Evolutionary conservation across 2,888 invertebrate genomes (phyloP), one percentile per base, ranked within the genome.

Genomic region (Amiota minor): DNA sequence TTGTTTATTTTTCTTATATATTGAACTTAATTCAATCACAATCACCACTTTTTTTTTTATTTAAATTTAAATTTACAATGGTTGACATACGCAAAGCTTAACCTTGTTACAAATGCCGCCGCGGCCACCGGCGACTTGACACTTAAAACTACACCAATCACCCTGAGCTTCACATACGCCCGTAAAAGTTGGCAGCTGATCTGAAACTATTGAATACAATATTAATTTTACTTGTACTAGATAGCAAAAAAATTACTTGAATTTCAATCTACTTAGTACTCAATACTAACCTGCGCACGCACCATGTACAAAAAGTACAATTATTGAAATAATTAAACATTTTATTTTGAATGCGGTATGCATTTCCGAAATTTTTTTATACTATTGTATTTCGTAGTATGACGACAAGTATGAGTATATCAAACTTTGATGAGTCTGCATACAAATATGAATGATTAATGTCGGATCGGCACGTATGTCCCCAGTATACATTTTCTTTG

Each of bases 51-150:
- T 55, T 53, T 59, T 72, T 18, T 53, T 45, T n/a, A n/a, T n/a
- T n/a, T n/a, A n/a, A n/a, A n/a, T n/a, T 67, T 59, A 55, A n/a
- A 18, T 55, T 70, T 78, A 83, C 56, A 87, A 77, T 23, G 78
- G 85, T 65, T 78, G 76, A 77, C 87, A 87, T 47, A 78, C 50
- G 74, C 87, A 87, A 67, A 85, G 79, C 68, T 77, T 77, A 55
- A 73, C 76, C 73, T 87, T 86, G 53, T 86, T 79, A 73, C 87
- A 87, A 6, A 78, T 72, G 23, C 87, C 87, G 72, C 80, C 87
- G 61, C 86, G 80, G 72, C 84, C 87, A n/a, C 87, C 87, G 8
- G 81, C 82, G 35, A 81, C 78, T 76, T 83, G 81, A 73, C 87
- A 87, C 46, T 73, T 74, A 20, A 75, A 70, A 3, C 79, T 74